These are phyloP conservation scores for Aphidius colemani DNA, from an alignment of 2,888 invertebrate genomes.

Conservation along the genomic window DNA sequence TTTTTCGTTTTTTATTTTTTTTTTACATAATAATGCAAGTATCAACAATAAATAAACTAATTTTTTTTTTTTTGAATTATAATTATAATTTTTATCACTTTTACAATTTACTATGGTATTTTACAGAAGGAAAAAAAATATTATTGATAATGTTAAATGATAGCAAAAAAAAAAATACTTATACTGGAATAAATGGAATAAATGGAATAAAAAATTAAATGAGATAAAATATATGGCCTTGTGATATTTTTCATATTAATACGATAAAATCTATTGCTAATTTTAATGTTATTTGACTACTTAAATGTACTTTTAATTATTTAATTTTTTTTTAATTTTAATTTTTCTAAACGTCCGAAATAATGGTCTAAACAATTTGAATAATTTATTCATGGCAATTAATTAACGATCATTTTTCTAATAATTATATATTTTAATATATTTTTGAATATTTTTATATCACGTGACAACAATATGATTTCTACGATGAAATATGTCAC, in stretches of 20 bases:
- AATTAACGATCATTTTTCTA: conserved; percentile 36
- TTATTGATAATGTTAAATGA: background rate
- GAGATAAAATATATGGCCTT: too few relatives aligned
- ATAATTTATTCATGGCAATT: conserved; percentile 34
- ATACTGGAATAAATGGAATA: too few relatives aligned
- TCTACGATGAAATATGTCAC: conserved; percentile 32
- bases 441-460: conserved; percentile 27
- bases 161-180: too few relatives aligned
- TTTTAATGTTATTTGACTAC: background rate
- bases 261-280: too few relatives aligned
- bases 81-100: too few relatives aligned
- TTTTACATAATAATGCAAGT: conserved; percentile 10
- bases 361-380: conserved; percentile 33
- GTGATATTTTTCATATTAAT: too few relatives aligned
- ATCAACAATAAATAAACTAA: background rate
- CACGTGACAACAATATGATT: conserved; percentile 15
- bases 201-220: too few relatives aligned
- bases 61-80: background rate
- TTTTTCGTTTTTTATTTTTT: conserved; percentile 3
- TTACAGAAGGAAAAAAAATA: too few relatives aligned
- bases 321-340: conserved; percentile 3
- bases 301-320: conserved; percentile 2
- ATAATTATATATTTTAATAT: conserved; percentile 35
- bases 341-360: conserved; percentile 16
- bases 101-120: too few relatives aligned